Evolutionary conservation across 2,888 invertebrate genomes (phyloP).

Genomic region (Fabriciana adippe): DNA sequence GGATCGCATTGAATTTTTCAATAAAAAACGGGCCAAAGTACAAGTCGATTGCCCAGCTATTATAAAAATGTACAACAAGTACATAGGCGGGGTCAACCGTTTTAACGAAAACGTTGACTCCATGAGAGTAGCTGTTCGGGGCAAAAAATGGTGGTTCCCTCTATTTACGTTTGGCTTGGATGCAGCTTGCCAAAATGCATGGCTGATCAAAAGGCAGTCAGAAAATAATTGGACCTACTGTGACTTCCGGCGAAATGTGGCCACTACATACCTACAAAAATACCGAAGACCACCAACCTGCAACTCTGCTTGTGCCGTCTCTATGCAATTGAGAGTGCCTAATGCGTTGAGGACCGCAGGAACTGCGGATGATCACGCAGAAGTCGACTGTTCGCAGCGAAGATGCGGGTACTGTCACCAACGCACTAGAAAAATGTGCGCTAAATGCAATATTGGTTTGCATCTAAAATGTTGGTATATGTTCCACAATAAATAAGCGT

Average conservation of each 20-base stretch:
- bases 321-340: neutral
- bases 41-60: neutral
- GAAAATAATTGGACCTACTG: slow-evolving; percentile 26
- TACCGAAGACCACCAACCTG: neutral
- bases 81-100: slow-evolving; percentile 35
- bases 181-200: slow-evolving; percentile 30
- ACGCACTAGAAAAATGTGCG: neutral
- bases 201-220: slow-evolving; percentile 14
- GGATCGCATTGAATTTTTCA: slow-evolving; percentile 26
- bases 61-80: slow-evolving; percentile 36
- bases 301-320: slow-evolving; percentile 7
- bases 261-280: slow-evolving; percentile 20
- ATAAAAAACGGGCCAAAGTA: neutral
- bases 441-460: neutral
- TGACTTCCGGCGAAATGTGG: slow-evolving; percentile 25
- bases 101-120: slow-evolving; percentile 32
- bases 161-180: slow-evolving; percentile 25
- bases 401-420: slow-evolving; percentile 6
- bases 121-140: slow-evolving; percentile 24
- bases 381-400: neutral
- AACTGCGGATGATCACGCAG: neutral
- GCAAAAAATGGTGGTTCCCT: slow-evolving; percentile 28
- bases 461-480: slow-evolving; percentile 7
- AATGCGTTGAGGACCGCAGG: neutral
- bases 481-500: neutral